phyloP scores from a whole-genome alignment of 2,797 vertebrate species.

The Microtus californicus region DNA sequence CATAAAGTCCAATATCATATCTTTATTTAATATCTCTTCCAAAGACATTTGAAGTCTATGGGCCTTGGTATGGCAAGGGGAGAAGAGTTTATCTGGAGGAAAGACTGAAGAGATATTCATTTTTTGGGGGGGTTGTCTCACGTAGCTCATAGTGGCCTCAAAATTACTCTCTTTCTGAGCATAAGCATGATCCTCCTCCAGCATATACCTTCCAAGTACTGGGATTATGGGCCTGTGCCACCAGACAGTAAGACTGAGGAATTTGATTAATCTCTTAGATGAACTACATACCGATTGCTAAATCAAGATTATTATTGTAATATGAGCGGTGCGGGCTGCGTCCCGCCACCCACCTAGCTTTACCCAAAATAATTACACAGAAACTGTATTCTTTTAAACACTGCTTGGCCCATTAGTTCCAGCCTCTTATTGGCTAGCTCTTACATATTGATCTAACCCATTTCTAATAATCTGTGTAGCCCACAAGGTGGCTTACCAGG shows the following conservation, averaged over 20 bases:
- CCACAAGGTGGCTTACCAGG: too few relatives aligned
- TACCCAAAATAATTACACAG: too few relatives aligned
- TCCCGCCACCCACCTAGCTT: too few relatives aligned
- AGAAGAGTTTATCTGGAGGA: background rate
- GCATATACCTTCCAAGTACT: background rate
- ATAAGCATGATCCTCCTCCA: background rate
- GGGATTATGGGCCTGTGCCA: background rate
- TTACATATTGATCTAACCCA: too few relatives aligned
- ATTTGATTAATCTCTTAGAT: constrained; percentile 50
- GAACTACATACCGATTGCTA: constrained; percentile 18
- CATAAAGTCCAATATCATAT: background rate
- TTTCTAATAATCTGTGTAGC: too few relatives aligned
- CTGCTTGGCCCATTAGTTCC: too few relatives aligned
- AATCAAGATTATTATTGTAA: background rate
- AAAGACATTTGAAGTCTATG: background rate
- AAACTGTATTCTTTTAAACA: too few relatives aligned
- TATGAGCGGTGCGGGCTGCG: too few relatives aligned
- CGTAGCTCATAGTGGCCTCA: background rate
- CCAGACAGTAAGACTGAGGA: background rate
- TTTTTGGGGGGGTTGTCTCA: background rate
- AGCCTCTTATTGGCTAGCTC: too few relatives aligned
- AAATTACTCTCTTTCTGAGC: background rate
- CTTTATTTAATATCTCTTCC: background rate
- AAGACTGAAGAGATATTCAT: constrained; percentile 21
- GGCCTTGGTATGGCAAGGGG: background rate